Percentiles rank a stretch among this genome's conserved stretches.
Conservation (phyloP, 2,113 vertebrate genomes). For the Pelusios castaneus region DNA sequence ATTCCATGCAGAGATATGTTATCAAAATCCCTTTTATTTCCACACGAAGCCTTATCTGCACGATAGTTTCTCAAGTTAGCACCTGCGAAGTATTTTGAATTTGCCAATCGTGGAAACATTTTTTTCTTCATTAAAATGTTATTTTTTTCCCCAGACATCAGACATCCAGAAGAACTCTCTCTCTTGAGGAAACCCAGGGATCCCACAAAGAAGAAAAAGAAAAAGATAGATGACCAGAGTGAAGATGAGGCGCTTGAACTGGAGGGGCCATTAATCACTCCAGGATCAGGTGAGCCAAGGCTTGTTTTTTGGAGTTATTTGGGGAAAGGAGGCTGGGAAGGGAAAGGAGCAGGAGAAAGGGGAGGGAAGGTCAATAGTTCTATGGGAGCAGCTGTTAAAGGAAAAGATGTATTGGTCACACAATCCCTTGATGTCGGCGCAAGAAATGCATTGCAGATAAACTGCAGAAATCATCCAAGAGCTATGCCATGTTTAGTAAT, state of each 20-base stretch:
- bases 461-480: neutral
- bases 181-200: conserved; percentile 96
- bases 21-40: neutral
- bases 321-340: neutral
- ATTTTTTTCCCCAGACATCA: conserved; percentile 85
- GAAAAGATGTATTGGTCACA: neutral
- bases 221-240: conserved; percentile 88
- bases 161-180: conserved; percentile 97
- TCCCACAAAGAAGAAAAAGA: conserved; percentile 99
- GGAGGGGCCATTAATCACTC: conserved; percentile 94
- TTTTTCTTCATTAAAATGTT: conserved; percentile 11
- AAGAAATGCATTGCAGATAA: neutral
- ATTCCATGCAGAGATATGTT: neutral
- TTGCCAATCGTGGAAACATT: neutral
- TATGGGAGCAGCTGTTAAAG: accelerated
- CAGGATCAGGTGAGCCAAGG: conserved; percentile 88
- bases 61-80: neutral
- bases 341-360: neutral
- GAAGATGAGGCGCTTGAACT: conserved; percentile 93
- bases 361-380: neutral
- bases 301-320: neutral
- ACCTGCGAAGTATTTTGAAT: neutral
- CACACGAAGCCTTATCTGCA: neutral
- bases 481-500: neutral
- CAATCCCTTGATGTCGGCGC: neutral